These are phyloP conservation scores for Catostomus latipinnis DNA, from an alignment of 2,797 vertebrate genomes.

Conservation along the genomic window DNA sequence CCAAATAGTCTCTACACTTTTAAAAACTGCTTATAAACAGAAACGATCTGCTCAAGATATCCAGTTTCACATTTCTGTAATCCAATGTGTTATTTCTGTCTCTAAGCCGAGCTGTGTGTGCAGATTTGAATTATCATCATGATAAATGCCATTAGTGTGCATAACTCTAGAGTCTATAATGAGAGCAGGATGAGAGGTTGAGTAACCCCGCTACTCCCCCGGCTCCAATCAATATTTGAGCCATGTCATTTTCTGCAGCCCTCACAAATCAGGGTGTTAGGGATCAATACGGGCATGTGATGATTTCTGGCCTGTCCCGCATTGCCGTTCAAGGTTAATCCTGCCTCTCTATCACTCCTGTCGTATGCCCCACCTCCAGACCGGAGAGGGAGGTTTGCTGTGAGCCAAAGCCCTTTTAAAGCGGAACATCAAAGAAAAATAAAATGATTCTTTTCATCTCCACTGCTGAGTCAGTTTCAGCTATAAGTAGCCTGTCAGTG, in stretches of 20 bases:
- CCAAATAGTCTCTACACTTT: background rate
- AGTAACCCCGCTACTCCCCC: slow-evolving; percentile 34
- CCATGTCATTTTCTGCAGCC: slow-evolving; percentile 57
- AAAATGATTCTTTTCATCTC: slow-evolving; percentile 43
- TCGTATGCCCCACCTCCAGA: slow-evolving; percentile 19
- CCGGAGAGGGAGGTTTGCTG: slow-evolving; percentile 17
- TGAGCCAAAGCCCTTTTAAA: slow-evolving; percentile 52
- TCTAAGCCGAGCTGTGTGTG: slow-evolving; percentile 5
- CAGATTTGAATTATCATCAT: slow-evolving; percentile 31
- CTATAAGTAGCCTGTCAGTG: slow-evolving; percentile 36
- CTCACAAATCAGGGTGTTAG: slow-evolving; percentile 51
- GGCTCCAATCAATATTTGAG: slow-evolving; percentile 50
- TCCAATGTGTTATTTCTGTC: slow-evolving; percentile 15
- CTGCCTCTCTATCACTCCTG: slow-evolving; percentile 49
- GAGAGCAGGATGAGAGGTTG: slow-evolving; percentile 33
- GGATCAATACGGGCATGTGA: slow-evolving; percentile 54
- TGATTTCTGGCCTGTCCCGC: slow-evolving; percentile 55
- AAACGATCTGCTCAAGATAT: background rate
- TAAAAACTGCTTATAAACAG: background rate
- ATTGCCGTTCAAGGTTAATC: slow-evolving; percentile 55
- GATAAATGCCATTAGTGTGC: slow-evolving; percentile 38
- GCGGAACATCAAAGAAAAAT: slow-evolving; percentile 48
- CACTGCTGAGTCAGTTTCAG: slow-evolving; percentile 13
- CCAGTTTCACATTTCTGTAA: slow-evolving; percentile 12
- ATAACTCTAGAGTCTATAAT: slow-evolving; percentile 49